Conservation (phyloP, 2,113 vertebrate species). For the Myotis lucifugus region DNA sequence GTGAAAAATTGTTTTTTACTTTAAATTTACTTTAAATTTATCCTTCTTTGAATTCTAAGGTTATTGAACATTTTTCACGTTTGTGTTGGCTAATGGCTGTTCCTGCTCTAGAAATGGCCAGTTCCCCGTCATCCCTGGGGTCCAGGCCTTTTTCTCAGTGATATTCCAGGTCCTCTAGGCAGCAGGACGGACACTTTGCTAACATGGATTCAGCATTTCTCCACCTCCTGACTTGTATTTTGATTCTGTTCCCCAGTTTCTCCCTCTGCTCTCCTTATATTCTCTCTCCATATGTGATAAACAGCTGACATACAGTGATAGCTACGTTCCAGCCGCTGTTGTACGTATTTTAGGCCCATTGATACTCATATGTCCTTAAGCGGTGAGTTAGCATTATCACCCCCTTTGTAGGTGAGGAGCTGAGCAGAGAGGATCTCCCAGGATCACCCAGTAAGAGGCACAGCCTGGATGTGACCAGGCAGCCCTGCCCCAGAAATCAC, state of each 20-base stretch:
- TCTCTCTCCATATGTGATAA: background rate
- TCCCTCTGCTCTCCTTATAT: too few species aligned
- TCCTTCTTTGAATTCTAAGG: background rate
- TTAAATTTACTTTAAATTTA: background rate
- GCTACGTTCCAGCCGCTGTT: fast-evolving
- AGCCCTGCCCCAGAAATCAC: background rate
- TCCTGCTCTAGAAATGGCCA: background rate
- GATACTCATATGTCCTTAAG: background rate
- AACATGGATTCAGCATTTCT: background rate
- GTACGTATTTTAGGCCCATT: background rate
- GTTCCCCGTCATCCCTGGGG: fast-evolving
- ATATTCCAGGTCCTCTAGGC: background rate
- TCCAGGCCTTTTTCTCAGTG: too few species aligned
- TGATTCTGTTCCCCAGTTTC: background rate
- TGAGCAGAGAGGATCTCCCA: background rate
- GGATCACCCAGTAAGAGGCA: background rate
- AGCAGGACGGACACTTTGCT: background rate
- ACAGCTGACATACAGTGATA: fast-evolving
- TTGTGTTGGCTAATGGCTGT: background rate
- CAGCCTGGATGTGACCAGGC: background rate
- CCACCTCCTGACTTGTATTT: background rate
- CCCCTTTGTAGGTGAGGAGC: fast-evolving
- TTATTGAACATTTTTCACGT: too few species aligned
- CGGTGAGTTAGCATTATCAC: background rate
- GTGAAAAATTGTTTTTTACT: background rate